A percentile compares a stretch with the other conserved stretches of the same genome.
Evolutionary conservation across 2,113 vertebrate genomes (phyloP).

Genomic region (Odocoileus hemionus): DNA sequence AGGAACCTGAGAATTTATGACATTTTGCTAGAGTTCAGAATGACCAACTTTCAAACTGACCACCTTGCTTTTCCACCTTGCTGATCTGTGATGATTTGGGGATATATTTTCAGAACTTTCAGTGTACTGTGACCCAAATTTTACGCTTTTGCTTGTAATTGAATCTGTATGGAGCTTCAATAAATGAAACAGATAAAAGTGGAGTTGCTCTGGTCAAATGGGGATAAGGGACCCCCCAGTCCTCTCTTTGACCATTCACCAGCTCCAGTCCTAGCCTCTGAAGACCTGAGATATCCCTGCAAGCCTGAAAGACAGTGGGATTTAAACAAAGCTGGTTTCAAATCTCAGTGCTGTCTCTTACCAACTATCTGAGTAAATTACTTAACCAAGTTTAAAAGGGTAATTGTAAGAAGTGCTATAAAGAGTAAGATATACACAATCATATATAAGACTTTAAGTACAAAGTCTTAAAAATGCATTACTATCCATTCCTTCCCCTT

Average conservation of each 20-base stretch:
- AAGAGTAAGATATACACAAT: not conserved
- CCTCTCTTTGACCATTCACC: not conserved
- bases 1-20: not conserved
- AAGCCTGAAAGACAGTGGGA: not conserved
- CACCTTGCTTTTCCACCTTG: not conserved
- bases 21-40: not conserved
- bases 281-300: not conserved
- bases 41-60: not conserved
- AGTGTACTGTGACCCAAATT: not conserved
- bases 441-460: not conserved
- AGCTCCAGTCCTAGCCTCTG: not conserved
- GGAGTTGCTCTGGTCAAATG: not conserved
- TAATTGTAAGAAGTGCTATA: not conserved
- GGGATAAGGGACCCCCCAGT: not conserved
- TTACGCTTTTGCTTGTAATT: not conserved
- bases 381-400: not conserved
- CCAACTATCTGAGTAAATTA: not conserved
- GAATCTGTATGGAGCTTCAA: not conserved
- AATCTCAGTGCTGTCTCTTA: not conserved
- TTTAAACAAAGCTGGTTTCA: not conserved
- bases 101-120: not conserved
- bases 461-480: not conserved
- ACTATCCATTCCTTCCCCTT: not conserved
- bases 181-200: not conserved
- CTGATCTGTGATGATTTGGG: not conserved